Evolutionary conservation across 2,797 vertebrate species (phyloP).

Genomic region (Eremophila alpestris): DNA sequence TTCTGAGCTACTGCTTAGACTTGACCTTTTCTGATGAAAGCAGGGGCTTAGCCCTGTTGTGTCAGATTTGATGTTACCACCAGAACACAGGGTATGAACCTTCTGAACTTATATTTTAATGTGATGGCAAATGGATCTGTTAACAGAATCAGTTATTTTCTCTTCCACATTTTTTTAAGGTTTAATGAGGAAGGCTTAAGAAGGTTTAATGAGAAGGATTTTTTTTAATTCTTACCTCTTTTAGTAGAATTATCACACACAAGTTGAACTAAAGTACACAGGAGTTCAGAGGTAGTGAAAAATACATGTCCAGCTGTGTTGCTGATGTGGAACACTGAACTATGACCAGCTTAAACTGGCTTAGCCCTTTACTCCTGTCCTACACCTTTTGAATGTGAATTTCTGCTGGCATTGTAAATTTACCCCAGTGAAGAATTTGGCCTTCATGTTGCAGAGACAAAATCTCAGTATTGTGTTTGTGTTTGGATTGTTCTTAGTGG

Average conservation of each 20-base stretch:
- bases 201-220: background rate
- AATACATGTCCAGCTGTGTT: background rate
- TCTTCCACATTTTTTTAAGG: background rate
- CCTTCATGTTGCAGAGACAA: background rate
- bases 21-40: conserved; percentile 34
- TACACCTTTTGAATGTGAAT: background rate
- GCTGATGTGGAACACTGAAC: background rate
- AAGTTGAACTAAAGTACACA: background rate
- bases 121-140: background rate
- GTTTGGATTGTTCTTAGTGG: background rate
- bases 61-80: background rate
- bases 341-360: background rate
- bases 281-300: background rate
- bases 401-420: background rate
- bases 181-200: background rate
- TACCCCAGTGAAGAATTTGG: background rate
- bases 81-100: background rate
- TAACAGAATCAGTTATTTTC: background rate
- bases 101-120: background rate
- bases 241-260: background rate
- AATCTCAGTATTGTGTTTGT: background rate
- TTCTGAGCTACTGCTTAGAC: background rate
- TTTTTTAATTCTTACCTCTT: background rate
- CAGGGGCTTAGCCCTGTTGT: background rate
- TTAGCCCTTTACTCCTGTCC: background rate